phyloP scores from a whole-genome alignment of 2,888 invertebrate genomes.

The Bruchidius siliquastri region DNA sequence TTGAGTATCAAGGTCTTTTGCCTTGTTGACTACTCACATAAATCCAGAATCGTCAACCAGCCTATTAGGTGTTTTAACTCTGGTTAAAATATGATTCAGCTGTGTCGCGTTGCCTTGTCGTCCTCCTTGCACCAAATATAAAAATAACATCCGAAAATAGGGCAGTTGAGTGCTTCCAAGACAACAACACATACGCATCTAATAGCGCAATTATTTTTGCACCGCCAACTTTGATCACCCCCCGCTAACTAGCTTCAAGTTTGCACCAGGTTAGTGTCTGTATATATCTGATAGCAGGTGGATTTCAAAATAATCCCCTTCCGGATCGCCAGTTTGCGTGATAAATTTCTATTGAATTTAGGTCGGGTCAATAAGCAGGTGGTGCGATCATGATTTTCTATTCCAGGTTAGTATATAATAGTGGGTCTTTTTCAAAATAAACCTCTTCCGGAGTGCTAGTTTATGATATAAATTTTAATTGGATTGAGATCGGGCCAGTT shows the following conservation, averaged over 20 bases:
- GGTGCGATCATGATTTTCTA: neutral
- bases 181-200: neutral
- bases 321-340: neutral
- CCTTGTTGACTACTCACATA: neutral
- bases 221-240: neutral
- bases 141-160: neutral
- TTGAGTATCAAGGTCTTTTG: too few species aligned
- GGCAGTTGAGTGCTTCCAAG: neutral
- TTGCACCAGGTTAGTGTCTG: neutral
- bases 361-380: neutral
- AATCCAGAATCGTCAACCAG: neutral
- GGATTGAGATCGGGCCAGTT: too few species aligned
- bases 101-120: neutral
- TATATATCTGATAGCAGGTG: neutral
- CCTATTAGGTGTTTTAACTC: neutral
- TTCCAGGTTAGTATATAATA: neutral
- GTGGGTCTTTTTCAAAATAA: too few species aligned
- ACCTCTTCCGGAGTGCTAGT: too few species aligned
- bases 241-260: neutral
- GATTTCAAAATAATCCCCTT: neutral
- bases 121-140: neutral
- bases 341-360: neutral
- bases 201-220: neutral
- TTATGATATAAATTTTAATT: too few species aligned
- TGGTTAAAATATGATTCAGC: neutral